A percentile compares a stretch with the other conserved stretches of the same genome.
Conservation (phyloP, 2,113 vertebrate genomes). For the Circaetus gallicus region DNA sequence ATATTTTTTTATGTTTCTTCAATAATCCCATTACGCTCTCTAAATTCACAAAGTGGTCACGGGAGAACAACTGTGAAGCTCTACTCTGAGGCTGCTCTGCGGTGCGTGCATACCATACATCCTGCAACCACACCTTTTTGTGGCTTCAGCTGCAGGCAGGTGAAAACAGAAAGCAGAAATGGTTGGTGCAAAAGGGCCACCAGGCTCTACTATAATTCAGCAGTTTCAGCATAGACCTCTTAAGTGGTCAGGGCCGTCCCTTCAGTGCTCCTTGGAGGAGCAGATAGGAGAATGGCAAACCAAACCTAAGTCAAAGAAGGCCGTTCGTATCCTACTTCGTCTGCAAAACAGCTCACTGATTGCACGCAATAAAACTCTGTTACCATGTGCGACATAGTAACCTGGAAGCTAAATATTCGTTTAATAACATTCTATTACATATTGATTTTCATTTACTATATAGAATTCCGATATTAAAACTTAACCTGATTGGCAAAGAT, state of each 20-base stretch:
- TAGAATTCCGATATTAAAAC: neutral
- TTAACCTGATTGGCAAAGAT: neutral
- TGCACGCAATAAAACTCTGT: too few relatives aligned
- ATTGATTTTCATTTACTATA: neutral
- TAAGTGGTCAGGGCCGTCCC: neutral
- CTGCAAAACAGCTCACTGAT: neutral
- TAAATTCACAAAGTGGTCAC: neutral
- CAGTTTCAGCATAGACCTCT: neutral
- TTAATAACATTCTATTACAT: neutral
- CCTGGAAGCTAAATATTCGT: neutral
- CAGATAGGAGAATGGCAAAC: neutral
- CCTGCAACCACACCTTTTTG: neutral
- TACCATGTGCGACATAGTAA: neutral
- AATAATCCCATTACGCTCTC: neutral
- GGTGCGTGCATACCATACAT: accelerated
- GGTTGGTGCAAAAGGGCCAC: neutral
- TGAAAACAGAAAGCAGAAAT: neutral
- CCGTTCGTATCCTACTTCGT: neutral
- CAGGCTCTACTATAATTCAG: neutral
- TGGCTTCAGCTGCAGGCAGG: neutral
- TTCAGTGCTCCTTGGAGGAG: neutral
- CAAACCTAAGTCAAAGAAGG: neutral
- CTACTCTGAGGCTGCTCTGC: neutral
- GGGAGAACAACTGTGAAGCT: neutral
- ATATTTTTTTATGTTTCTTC: accelerated